Evolutionary conservation across 2,888 invertebrate species (phyloP), one percentile per base, ranked within the genome.

Genomic region (Cecidostiba fungosa): DNA sequence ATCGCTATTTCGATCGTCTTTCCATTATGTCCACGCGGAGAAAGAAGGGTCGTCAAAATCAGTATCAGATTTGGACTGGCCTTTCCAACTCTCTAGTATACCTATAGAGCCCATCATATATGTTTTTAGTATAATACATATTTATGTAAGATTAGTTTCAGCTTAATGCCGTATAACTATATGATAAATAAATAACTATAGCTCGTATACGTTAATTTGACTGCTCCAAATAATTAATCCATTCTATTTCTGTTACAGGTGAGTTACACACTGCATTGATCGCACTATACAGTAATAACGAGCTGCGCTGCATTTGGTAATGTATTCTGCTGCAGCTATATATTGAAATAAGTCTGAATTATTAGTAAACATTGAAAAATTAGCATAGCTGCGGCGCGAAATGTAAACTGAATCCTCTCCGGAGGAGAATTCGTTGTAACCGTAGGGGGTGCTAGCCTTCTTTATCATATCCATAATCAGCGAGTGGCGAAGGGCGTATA

Each of bases 241-340:
- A 59, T 66, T 66, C 66, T 5, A 16, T 66, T 66, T 66, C 66
- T 66, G 66, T 66, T 66, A 29, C 66, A 66, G 66, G 66, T 66
- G 66, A 66, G 66, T 66, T 66, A 66, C 12, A n/a, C 66, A n/a
- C 29, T n/a, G 29, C 26, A 12, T 2, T 26, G 59, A 54, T n/a
- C 16, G 4, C 54, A 19, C n/a, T 50, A 16, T 16, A 43, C 12
- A 3, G 32, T 3, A 32, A 32, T 47, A 47, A 47, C 54, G 54
- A 8, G 12, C 19, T 16, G 16, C 19, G 19, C 54, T 6, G 23
- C n/a, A 23, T 66, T 66, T 26, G 66, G 66, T 66, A 66, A 66
- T 26, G 66, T 66, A 66, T 66, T 29, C 29, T 14, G 26, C 39
- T n/a, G 23, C 23, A 23, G 3, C 16, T n/a, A 1, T 19, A 23